Evolutionary conservation across 2,888 invertebrate species (phyloP), one percentile per base, ranked within the genome.

Genomic region (Spatulosminthurus flaviceps): DNA sequence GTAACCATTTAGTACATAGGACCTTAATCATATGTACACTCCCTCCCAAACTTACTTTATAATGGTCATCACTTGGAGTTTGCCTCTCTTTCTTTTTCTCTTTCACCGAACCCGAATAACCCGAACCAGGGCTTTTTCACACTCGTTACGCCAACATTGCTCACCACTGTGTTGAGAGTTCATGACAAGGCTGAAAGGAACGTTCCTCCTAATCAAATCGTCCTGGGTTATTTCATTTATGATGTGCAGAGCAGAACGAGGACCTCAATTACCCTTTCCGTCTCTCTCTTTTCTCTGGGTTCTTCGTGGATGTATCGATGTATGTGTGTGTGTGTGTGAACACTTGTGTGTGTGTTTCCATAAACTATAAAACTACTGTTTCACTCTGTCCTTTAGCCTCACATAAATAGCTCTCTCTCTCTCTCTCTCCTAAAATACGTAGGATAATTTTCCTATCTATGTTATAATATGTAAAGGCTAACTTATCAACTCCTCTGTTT

Each of bases 141-240:
- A 81, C 70, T 71, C 70, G 70, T 77, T 70, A 77, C 77, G 60
- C 70, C 66, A 34, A 74, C 64, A 70, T 70, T 77, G 64, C 22
- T 77, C 67, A 43, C 66, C 43, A 16, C 26, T 70, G 69, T 69
- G 77, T 26, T 66, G 34, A 41, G 34, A 70, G 70, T 75, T 76
- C 76, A 76, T 76, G 76, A 76, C 76, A 69, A 51, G 67, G 43
- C 76, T 79, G 69, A 74, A 79, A 77, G 26, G 80, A 77, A 78
- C 76, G 61, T 60, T 77, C 78, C 66, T 78, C 66, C 77, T 83
- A 81, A 82, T 83, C 82, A 82, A 82, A 82, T 82, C 81, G 81
- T 78, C 77, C 80, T 80, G 82, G 83, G 80, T 82, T 82, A 83
- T 80, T 83, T 80, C 81, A 81, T 82, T 82, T 83, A 67, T 78